Evolutionary conservation across 2,113 vertebrate genomes (phyloP).

Genomic region (Rafetus swinhoei): DNA sequence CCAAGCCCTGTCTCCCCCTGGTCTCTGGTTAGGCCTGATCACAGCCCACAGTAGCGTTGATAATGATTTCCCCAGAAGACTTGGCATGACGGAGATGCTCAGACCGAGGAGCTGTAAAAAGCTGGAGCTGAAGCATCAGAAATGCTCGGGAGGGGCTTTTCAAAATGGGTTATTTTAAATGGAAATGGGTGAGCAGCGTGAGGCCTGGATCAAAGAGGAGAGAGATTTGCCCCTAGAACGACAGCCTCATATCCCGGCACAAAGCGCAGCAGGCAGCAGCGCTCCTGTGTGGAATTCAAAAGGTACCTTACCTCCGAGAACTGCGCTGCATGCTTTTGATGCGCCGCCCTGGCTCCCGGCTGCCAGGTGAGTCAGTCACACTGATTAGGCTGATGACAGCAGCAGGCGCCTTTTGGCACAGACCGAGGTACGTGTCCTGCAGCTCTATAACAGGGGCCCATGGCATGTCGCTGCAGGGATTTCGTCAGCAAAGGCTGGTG

Average conservation of each 20-base stretch:
- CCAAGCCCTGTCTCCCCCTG: background rate
- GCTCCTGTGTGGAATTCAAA: background rate
- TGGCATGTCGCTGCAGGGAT: background rate
- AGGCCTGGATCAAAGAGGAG: background rate
- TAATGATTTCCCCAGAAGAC: background rate
- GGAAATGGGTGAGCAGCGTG: background rate
- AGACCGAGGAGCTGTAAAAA: background rate
- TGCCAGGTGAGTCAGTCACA: background rate
- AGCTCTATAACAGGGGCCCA: background rate
- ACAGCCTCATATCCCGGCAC: too few relatives aligned
- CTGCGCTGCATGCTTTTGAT: background rate
- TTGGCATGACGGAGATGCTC: rapidly evolving
- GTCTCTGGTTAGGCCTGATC: background rate
- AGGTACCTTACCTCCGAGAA: background rate
- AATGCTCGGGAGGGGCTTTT: background rate
- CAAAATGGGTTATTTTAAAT: background rate
- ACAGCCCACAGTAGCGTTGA: background rate
- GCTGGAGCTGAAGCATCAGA: background rate
- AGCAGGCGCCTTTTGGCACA: background rate
- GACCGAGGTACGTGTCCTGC: background rate
- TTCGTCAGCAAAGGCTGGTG: background rate
- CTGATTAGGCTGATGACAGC: background rate
- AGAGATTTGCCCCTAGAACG: background rate
- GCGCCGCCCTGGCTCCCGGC: background rate
- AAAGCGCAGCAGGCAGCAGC: background rate